Evolutionary conservation across 2,797 vertebrate genomes (phyloP).

Genomic region (Epinephelus coioides): DNA sequence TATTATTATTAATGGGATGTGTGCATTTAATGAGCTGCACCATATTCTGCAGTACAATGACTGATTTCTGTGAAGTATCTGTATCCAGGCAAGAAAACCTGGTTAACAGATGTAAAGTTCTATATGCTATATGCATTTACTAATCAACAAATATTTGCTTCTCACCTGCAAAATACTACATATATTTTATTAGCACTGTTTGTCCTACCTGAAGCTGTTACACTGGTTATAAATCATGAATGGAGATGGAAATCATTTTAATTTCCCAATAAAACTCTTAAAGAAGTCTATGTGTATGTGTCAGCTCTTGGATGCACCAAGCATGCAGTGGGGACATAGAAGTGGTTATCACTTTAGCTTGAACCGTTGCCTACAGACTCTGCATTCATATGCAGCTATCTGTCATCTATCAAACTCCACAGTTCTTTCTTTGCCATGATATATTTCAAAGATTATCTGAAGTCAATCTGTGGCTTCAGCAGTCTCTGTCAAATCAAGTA

Average conservation of each 20-base stretch:
- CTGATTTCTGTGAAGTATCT: neutral
- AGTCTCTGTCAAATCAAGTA: too few species aligned
- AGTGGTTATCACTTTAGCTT: too few species aligned
- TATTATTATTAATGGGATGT: neutral
- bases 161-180: neutral
- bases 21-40: conserved; percentile 35
- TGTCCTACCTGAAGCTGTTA: conserved; percentile 41
- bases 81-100: conserved; percentile 24
- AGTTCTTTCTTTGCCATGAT: too few species aligned
- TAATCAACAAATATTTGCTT: neutral
- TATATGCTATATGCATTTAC: neutral
- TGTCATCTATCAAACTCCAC: too few species aligned
- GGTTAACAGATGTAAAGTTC: neutral
- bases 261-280: conserved; percentile 62
- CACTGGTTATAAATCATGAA: conserved; percentile 20
- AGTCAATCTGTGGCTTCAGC: too few species aligned
- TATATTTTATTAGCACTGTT: conserved; percentile 9
- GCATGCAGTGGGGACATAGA: neutral
- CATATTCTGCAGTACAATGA: neutral
- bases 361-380: too few species aligned
- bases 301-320: neutral
- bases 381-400: too few species aligned
- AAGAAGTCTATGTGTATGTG: neutral
- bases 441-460: too few species aligned
- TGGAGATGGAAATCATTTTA: neutral